A percentile compares a stretch with the other conserved stretches of the same genome.
Evolutionary conservation across 2,113 vertebrate species (phyloP).

Genomic region (Campylomormyrus numenius): DNA sequence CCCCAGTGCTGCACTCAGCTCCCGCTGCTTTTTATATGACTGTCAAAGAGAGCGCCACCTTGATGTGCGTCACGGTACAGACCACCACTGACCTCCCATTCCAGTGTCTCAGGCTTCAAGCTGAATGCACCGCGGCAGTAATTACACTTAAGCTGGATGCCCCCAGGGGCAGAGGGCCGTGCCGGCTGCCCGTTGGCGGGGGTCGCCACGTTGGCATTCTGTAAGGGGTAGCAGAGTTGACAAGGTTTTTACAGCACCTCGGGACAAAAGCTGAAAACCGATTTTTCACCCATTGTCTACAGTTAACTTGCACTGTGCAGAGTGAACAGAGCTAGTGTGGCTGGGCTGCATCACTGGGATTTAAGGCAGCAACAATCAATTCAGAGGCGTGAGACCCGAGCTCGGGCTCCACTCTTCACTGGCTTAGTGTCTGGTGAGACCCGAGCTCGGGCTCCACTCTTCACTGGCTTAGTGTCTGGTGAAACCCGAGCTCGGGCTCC

Average conservation of each 20-base stretch:
- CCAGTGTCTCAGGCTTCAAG: conserved; percentile 87
- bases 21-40: background rate
- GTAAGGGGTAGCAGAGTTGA: conserved; percentile 12
- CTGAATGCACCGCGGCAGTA: conserved; percentile 89
- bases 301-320: background rate
- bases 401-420: background rate
- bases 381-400: background rate
- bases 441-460: background rate
- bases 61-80: background rate
- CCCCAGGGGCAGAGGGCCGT: conserved; percentile 58
- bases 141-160: conserved; percentile 89
- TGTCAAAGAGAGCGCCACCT: background rate
- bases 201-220: conserved; percentile 81
- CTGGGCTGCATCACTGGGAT: background rate
- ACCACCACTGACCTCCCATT: conserved; percentile 81
- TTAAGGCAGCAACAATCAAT: background rate
- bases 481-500: background rate
- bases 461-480: background rate
- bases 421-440: background rate
- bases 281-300: background rate
- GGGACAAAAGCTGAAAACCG: background rate
- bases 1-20: background rate
- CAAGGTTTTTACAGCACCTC: background rate
- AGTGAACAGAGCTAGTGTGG: background rate
- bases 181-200: conserved; percentile 80